Base-by-base conservation (phyloP, 2,888 invertebrate species). In the Andrena bicolor region DNA sequence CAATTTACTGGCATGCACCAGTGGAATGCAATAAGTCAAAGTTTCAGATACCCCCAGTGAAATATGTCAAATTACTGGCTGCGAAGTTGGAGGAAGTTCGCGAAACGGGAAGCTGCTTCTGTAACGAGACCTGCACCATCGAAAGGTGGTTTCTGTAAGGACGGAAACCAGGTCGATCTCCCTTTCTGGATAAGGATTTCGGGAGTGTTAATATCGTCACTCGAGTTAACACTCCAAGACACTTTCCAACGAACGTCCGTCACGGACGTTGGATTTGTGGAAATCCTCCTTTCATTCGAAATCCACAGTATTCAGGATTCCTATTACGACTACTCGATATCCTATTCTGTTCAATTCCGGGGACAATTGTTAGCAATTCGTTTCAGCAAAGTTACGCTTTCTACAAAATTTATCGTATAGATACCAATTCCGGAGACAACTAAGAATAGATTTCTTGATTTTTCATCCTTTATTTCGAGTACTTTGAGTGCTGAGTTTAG, bases 121-220 rank as follows among this genome's bases (percentile, higher is more conserved):
- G 61, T 86, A 84, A 87, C 80, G 76, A 86, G 77, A 83, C 82
- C 81, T 72, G 78, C 69, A 23, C 30, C 51, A 41, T 69, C 8
- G 63, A 28, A 53, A 30, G 32, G 48, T 53, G 58, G 48, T 72
- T 78, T 68, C 61, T 48, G 28, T 61, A 70, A 75, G 23, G 69
- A 35, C 61, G 35, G 69, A 84, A 84, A 80, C 79, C 64, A 81
- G 68, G 69, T 85, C 72, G 71, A 53, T 26, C 61, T 51, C 48
- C 35, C 61, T 78, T 73, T 64, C 68, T 20, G 63, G 64, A 71
- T 69, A 69, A 61, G 56, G 48, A 66, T 72, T 65, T 79, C 23
- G 68, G 26, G 10, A 26, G 60, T 80, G 84, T 86, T 87, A 87
- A 87, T 87, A 87, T 82, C 84, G 71, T 83, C 76, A 76, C 71